phyloP scores from a whole-genome alignment of 2,888 invertebrate species.

The Onthophagus sagittarius region DNA sequence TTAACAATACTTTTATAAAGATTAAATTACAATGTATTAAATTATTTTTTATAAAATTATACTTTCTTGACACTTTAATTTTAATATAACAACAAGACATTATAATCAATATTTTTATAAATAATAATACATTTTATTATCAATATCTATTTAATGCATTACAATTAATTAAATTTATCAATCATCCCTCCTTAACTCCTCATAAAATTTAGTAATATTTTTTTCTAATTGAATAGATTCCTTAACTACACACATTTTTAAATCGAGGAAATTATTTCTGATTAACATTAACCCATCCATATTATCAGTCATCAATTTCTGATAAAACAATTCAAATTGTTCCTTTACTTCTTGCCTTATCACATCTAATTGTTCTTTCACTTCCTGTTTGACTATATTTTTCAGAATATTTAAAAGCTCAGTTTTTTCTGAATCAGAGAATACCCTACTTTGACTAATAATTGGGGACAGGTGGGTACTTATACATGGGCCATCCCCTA shows the following conservation, averaged over 20 bases:
- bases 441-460: not conserved
- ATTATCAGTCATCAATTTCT: conserved; percentile 34
- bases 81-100: no score
- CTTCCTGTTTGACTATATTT: conserved; percentile 31
- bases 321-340: conserved; percentile 29
- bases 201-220: conserved; percentile 31
- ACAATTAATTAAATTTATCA: conserved; percentile 29
- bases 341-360: conserved; percentile 33
- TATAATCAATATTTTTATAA: no score
- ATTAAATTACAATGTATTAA: no score
- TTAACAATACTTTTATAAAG: no score
- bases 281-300: conserved; percentile 34
- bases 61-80: no score
- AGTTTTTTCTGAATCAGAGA: not conserved
- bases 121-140: no score
- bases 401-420: conserved; percentile 17
- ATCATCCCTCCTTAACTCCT: conserved; percentile 35
- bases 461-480: conserved; percentile 14
- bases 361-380: conserved; percentile 28
- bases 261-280: conserved; percentile 37
- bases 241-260: conserved; percentile 41
- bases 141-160: not conserved
- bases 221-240: conserved; percentile 41
- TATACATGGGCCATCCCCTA: not conserved
- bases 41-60: no score